Percentiles rank a stretch among this genome's conserved stretches.
phyloP scores from a whole-genome alignment of 1,140 invertebrate genomes.

The Procambarus virginalis region DNA sequence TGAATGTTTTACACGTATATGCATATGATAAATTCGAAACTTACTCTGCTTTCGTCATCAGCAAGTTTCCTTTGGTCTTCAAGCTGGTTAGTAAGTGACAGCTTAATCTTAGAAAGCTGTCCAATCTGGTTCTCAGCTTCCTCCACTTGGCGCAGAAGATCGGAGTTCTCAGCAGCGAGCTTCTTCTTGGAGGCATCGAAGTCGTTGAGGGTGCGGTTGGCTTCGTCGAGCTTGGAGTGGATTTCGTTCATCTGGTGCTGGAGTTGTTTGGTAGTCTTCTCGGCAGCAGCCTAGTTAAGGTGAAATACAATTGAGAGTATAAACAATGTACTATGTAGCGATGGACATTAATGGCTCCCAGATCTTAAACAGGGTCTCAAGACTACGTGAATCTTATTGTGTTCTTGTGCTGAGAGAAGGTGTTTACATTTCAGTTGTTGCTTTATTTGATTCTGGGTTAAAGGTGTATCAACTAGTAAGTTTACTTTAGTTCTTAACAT shows the following conservation, averaged over 20 bases:
- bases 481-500: no score
- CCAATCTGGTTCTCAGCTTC: constrained; percentile 78
- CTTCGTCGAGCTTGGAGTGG: constrained; percentile 79
- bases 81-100: constrained; percentile 71
- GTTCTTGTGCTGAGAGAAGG: no score
- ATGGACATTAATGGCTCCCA: no score
- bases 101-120: constrained; percentile 76
- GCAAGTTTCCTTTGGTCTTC: constrained; percentile 58
- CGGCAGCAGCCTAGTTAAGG: constrained; percentile 70
- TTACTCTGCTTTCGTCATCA: constrained; percentile 59
- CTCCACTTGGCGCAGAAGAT: constrained; percentile 58
- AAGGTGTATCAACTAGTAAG: no score
- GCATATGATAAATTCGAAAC: not conserved
- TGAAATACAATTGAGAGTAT: not conserved
- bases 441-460: no score
- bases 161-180: constrained; percentile 77
- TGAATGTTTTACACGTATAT: not conserved
- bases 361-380: no score
- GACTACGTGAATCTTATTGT: no score
- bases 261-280: constrained; percentile 53
- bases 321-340: not conserved
- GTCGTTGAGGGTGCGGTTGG: constrained; percentile 78
- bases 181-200: constrained; percentile 98
- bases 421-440: no score
- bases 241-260: constrained; percentile 76